These are phyloP conservation scores for Campopleginae sp. DNA, from an alignment of 2,888 invertebrate genomes.

Conservation along the genomic window DNA sequence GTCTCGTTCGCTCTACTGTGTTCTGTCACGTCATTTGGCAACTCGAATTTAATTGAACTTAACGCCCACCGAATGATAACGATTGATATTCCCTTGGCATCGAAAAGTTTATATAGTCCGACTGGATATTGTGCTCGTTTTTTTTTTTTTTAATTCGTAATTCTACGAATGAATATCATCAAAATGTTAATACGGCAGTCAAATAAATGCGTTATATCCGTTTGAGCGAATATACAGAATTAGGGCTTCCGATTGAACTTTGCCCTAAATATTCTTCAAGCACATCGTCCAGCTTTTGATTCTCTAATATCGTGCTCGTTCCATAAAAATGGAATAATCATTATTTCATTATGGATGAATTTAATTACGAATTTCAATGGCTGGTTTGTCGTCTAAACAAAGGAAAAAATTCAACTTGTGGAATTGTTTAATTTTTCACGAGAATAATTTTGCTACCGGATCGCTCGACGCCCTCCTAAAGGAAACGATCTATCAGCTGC, in stretches of 20 bases:
- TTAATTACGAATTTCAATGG: too few relatives aligned
- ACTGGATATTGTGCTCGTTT: neutral
- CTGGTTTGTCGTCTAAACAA: too few relatives aligned
- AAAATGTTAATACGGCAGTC: neutral
- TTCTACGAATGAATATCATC: neutral
- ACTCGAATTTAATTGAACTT: conserved; percentile 17
- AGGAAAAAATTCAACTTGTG: too few relatives aligned
- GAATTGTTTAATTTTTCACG: too few relatives aligned
- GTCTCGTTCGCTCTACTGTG: neutral
- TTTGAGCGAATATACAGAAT: neutral
- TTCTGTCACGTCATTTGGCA: conserved; percentile 3
- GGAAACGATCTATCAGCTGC: too few relatives aligned
- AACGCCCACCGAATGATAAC: conserved; percentile 7
- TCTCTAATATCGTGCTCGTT: neutral
- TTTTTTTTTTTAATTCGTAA: neutral
- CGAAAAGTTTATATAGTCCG: neutral
- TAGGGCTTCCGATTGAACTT: neutral
- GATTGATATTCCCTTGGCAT: neutral
- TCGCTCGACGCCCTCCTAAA: too few relatives aligned
- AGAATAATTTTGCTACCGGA: too few relatives aligned
- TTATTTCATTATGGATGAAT: too few relatives aligned
- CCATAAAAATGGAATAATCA: neutral
- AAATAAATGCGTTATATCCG: neutral
- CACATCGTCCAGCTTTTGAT: too few relatives aligned
- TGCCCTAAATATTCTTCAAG: too few relatives aligned